Conservation (phyloP, 1,140 invertebrate species). For the Drosophila oshimai region DNA sequence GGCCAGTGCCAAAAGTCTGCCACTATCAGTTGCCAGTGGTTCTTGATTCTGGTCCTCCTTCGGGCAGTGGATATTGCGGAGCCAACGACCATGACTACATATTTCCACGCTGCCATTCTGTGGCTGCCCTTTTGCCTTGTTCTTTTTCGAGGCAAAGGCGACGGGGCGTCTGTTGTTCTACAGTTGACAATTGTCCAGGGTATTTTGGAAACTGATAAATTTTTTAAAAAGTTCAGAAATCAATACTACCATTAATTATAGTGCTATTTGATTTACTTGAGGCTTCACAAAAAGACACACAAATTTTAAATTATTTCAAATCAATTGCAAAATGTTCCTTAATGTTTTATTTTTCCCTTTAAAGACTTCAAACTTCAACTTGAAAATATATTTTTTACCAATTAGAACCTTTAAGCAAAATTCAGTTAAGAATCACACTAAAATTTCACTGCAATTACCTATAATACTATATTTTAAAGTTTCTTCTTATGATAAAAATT, state of each 20-base stretch:
- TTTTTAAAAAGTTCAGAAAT: neutral
- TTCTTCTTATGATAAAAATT: too few species aligned
- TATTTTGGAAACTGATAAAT: neutral
- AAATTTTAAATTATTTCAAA: neutral
- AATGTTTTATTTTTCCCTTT: too few species aligned
- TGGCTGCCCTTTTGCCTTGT: constrained; percentile 30
- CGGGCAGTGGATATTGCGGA: constrained; percentile 17
- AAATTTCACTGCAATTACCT: too few species aligned
- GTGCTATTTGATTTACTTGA: too few species aligned
- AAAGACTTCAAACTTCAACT: too few species aligned
- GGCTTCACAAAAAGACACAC: neutral
- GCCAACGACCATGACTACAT: constrained; percentile 40
- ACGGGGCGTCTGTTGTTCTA: neutral
- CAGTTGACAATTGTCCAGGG: constrained; percentile 7
- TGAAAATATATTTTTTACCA: too few species aligned
- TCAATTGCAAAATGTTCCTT: too few species aligned
- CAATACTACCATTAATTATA: neutral
- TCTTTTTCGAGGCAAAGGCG: too few species aligned
- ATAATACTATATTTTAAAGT: too few species aligned
- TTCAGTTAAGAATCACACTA: too few species aligned
- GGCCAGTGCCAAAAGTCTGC: constrained; percentile 32
- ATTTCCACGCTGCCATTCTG: constrained; percentile 34
- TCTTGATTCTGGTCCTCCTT: neutral
- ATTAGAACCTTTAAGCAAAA: too few species aligned
- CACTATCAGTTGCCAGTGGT: constrained; percentile 23